phyloP scores from a whole-genome alignment of 2,888 invertebrate genomes.

The Leptopilina syphax region DNA sequence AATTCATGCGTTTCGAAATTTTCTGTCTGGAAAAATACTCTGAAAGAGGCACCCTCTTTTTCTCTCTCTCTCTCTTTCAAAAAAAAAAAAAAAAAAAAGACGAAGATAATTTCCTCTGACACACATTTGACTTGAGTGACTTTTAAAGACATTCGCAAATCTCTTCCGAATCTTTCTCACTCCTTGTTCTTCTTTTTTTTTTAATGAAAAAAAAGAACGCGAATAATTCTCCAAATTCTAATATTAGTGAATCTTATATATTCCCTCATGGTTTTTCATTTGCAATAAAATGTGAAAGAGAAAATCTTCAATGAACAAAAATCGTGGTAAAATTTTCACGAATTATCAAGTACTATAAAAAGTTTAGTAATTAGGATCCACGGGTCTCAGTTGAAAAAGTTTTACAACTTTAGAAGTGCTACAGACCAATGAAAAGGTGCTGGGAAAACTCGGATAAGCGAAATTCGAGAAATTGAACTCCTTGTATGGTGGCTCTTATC shows the following conservation, averaged over 20 bases:
- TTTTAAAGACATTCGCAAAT: too few relatives aligned
- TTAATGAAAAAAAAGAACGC: too few relatives aligned
- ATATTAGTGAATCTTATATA: background rate
- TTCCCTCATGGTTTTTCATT: background rate
- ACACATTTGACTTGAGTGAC: background rate
- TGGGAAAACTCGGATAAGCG: constrained; percentile 26
- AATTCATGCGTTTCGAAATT: constrained; percentile 7
- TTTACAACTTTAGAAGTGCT: constrained; percentile 5
- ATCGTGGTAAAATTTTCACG: background rate
- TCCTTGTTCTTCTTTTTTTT: too few relatives aligned
- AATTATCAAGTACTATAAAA: constrained; percentile 22
- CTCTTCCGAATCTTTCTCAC: too few relatives aligned
- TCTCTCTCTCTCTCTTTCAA: background rate
- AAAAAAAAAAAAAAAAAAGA: background rate
- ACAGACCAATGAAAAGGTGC: constrained; percentile 21
- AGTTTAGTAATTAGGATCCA: constrained; percentile 25
- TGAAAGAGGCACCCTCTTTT: background rate
- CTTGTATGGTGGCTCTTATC: background rate
- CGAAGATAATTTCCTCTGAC: background rate
- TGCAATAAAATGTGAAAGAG: background rate
- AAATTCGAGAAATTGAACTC: constrained; percentile 31
- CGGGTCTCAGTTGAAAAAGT: constrained; percentile 12
- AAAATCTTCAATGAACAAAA: background rate
- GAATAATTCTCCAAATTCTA: too few relatives aligned
- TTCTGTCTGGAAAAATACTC: background rate